These are phyloP conservation scores for Boloria euphrosyne DNA, from an alignment of 2,888 invertebrate genomes.

Conservation along the genomic window DNA sequence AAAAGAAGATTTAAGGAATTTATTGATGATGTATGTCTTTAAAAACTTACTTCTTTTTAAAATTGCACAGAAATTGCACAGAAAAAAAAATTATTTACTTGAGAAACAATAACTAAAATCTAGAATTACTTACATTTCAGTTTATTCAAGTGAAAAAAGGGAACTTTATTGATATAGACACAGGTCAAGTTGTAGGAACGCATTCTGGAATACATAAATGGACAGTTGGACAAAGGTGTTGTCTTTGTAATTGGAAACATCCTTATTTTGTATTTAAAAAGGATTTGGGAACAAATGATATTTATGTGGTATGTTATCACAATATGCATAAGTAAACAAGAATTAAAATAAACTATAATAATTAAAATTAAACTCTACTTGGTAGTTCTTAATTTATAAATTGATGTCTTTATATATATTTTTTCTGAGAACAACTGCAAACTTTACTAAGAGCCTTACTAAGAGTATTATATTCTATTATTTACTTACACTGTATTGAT, in stretches of 20 bases:
- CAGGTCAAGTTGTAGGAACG: constrained; percentile 87
- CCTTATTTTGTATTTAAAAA: constrained; percentile 90
- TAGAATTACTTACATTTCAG: constrained; percentile 67
- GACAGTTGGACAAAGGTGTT: constrained; percentile 95
- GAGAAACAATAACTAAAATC: too few species aligned
- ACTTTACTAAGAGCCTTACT: too few species aligned
- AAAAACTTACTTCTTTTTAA: too few species aligned
- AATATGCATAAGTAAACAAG: background rate
- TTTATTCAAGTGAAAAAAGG: constrained; percentile 92
- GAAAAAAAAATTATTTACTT: too few species aligned
- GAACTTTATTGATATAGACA: constrained; percentile 91
- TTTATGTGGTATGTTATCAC: constrained; percentile 87
- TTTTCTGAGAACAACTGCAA: too few species aligned
- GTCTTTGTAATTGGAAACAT: constrained; percentile 82
- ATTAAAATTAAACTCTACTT: too few species aligned
- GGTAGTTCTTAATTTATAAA: too few species aligned
- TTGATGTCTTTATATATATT: too few species aligned
- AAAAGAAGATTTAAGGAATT: constrained; percentile 93
- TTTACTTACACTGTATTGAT: too few species aligned
- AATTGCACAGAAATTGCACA: too few species aligned
- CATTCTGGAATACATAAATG: constrained; percentile 96
- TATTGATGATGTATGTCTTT: constrained; percentile 88
- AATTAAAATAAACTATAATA: too few species aligned
- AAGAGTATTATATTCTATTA: too few species aligned
- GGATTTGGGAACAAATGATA: constrained; percentile 85